Conservation (phyloP, 2,113 vertebrate genomes). For the Alethe diademata region DNA sequence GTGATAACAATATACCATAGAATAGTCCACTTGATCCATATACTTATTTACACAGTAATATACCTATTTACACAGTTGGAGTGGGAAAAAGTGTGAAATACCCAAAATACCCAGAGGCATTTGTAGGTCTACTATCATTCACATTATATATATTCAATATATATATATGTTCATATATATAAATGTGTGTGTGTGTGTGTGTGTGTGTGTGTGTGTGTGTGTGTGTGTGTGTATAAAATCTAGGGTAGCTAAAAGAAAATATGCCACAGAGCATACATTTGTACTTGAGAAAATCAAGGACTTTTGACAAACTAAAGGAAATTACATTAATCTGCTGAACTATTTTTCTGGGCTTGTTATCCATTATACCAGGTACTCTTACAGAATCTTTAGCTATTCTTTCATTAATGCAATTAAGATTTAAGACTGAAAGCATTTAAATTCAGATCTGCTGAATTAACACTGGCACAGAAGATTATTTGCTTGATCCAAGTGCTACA, state of each 20-base stretch:
- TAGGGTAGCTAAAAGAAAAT: background rate
- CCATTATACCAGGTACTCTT: background rate
- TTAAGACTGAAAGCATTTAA: background rate
- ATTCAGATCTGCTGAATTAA: background rate
- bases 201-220: background rate
- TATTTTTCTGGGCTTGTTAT: background rate
- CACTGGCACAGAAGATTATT: background rate
- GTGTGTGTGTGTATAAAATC: too few species aligned
- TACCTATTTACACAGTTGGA: background rate
- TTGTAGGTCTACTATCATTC: background rate
- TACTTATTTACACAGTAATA: background rate
- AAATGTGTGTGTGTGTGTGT: too few species aligned
- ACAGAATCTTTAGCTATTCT: background rate
- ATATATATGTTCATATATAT: rapidly evolving
- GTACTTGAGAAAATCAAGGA: background rate
- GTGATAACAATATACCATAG: background rate
- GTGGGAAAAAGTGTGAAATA: background rate
- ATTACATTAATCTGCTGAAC: background rate
- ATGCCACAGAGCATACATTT: background rate
- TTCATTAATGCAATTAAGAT: background rate
- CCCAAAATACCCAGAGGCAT: background rate
- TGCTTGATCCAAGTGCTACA: background rate
- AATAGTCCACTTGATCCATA: background rate
- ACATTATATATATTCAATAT: background rate
- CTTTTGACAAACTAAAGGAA: background rate